phyloP scores from a whole-genome alignment of 2,797 vertebrate genomes.

The Petrocephalus sullivani region DNA sequence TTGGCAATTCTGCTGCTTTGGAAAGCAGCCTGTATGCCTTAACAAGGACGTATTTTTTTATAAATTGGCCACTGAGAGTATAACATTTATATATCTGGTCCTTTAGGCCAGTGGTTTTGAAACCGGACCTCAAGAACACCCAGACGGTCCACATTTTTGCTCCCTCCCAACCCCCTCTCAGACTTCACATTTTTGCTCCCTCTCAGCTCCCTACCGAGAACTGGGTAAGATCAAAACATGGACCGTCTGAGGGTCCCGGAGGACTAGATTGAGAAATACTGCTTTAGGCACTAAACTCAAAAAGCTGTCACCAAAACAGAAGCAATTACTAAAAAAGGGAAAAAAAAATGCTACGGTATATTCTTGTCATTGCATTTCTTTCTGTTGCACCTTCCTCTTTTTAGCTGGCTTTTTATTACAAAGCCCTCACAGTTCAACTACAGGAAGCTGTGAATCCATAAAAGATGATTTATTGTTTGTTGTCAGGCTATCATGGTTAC shows the following conservation, averaged over 20 bases:
- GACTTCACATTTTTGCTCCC: background rate
- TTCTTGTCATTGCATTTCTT: background rate
- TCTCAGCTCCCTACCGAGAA: background rate
- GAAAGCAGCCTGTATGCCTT: background rate
- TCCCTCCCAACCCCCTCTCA: background rate
- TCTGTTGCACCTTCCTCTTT: background rate
- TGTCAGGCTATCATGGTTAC: constrained; percentile 13
- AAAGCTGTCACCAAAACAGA: background rate
- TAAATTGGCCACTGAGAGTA: background rate
- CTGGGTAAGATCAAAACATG: background rate
- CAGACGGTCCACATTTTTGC: background rate
- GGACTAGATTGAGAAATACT: background rate
- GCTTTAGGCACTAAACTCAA: background rate
- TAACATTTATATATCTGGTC: background rate
- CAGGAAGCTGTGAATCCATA: constrained; percentile 2
- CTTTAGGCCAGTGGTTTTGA: background rate
- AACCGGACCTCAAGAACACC: background rate
- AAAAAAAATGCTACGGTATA: background rate
- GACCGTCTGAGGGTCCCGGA: background rate
- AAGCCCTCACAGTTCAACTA: background rate
- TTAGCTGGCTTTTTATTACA: background rate
- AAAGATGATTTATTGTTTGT: constrained; percentile 5
- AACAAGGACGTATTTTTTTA: background rate
- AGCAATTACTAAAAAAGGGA: background rate
- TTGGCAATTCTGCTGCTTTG: background rate